These are phyloP conservation scores for Galeopterus variegatus DNA, from an alignment of 2,113 vertebrate species.

Conservation along the genomic window DNA sequence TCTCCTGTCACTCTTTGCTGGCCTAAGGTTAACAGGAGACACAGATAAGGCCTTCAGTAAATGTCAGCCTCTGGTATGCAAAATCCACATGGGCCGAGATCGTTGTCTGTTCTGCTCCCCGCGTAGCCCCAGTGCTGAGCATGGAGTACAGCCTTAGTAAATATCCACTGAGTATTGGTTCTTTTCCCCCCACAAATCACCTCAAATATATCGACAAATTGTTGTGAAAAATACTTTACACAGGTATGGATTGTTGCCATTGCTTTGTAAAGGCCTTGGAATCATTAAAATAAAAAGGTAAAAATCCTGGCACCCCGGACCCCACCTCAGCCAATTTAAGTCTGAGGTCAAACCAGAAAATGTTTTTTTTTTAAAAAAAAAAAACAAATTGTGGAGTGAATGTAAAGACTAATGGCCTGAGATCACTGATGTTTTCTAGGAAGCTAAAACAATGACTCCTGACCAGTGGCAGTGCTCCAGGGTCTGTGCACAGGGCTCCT, in stretches of 20 bases:
- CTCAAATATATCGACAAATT: background rate
- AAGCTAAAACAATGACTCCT: background rate
- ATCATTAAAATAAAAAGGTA: background rate
- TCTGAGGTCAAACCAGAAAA: background rate
- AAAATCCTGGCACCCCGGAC: no score
- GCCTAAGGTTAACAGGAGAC: no score
- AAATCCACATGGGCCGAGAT: background rate
- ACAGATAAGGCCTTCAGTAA: background rate
- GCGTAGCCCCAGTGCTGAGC: no score
- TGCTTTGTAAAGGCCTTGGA: background rate
- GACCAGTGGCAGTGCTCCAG: background rate
- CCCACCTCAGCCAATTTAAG: background rate
- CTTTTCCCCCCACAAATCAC: background rate
- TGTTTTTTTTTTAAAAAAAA: background rate
- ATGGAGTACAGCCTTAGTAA: background rate
- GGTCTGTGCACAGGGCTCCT: background rate
- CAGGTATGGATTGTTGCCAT: background rate
- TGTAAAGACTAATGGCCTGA: background rate
- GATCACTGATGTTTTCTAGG: background rate
- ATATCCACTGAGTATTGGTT: no score
- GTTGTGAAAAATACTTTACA: background rate
- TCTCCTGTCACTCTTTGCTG: background rate
- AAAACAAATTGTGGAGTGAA: background rate
- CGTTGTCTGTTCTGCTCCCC: background rate
- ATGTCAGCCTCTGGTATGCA: rapidly evolving